phyloP scores from a whole-genome alignment of 2,888 invertebrate species.

The Yponomeuta evonymella region DNA sequence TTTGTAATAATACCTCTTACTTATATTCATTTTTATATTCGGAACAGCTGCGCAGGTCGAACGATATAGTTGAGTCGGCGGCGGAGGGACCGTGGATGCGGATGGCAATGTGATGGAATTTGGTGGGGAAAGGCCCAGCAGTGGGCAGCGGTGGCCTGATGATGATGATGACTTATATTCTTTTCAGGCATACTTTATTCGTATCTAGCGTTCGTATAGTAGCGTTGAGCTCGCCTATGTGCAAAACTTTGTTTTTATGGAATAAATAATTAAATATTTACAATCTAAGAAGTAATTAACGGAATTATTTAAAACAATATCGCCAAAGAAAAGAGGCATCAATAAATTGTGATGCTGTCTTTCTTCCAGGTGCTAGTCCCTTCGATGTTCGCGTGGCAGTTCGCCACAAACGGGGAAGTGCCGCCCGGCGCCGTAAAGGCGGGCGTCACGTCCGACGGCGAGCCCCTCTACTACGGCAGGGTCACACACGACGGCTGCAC shows the following conservation, averaged over 20 bases:
- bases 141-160: background rate
- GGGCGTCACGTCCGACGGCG: slow-evolving; percentile 79
- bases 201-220: no score
- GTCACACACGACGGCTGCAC: slow-evolving; percentile 80
- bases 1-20: no score
- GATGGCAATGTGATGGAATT: no score
- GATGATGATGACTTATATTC: background rate
- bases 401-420: slow-evolving; percentile 75
- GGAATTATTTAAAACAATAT: background rate
- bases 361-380: slow-evolving; percentile 75
- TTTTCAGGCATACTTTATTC: no score
- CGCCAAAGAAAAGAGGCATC: background rate
- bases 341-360: background rate
- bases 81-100: no score
- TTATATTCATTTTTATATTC: no score
- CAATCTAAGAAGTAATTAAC: no score
- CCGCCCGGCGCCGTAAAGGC: slow-evolving; percentile 80
- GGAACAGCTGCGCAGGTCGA: no score
- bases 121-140: no score
- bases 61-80: no score
- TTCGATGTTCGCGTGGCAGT: slow-evolving; percentile 80
- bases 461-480: slow-evolving; percentile 81
- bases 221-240: no score
- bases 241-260: background rate
- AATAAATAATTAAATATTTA: background rate